Base-by-base conservation (phyloP, 2,113 vertebrate genomes). In the Gavialis gangeticus region DNA sequence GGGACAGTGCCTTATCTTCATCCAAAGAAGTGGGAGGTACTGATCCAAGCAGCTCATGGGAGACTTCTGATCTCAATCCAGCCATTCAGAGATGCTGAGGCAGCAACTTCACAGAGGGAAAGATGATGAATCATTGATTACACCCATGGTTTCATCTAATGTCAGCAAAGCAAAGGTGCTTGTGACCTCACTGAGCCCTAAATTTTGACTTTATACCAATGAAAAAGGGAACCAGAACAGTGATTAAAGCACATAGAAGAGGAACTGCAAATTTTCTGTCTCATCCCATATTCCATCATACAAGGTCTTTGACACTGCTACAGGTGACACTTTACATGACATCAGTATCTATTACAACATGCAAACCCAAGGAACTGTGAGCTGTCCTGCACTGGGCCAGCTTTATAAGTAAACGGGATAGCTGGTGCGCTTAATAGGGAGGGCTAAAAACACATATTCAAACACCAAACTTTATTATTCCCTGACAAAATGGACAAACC, bases 1-100 rank as follows among this genome's bases (percentile, higher is more conserved):
- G 46, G 69, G 34, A 13, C 69, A 37, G 34, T 22, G 34, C 63
- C 1, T 1, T 75, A 82, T 14, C 7, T 81, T 21, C 0, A 0
- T 80, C n/a, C 21, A 57, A 73, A 62, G 64, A 86, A 34, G 21
- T 63, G 19, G 63, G 56, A 15, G 79, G 3, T n/a, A 4, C 21
- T 76, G 34, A 81, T 66, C 18, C n/a, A 62, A 55, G 34, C 75
- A 77, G n/a, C 17, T 66, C 4, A 1, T 4, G 60, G 62, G 22
- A 66, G 12, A 54, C 17, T 46, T 12, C 1, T 4, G 12, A 27
- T 79, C 19, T 79, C 34, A 67, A 15, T 54, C 27, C 88, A 10
- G 5, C 12, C 12, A 3, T 12, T 34, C 18, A 12, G 27, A 76
- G 54, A 62, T 6, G 8, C 0, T 0, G 59, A 28, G 30, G 64